Evolutionary conservation across 2,888 invertebrate species (phyloP), one percentile per base, ranked within the genome.

Genomic region (Horisme vitalbata): DNA sequence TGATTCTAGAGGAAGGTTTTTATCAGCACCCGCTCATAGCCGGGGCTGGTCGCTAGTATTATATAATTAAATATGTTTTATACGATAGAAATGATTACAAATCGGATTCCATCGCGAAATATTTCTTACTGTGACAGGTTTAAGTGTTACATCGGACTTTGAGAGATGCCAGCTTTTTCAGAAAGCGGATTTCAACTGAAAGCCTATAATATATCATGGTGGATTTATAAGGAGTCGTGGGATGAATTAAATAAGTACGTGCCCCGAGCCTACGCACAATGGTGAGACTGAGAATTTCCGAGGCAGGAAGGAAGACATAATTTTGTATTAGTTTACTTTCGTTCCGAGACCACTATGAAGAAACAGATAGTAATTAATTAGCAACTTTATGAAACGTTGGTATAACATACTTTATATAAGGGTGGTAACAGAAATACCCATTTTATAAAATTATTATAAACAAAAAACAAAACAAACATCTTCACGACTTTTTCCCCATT

Each of bases 131-230:
- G n/a, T 4, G 26, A 36, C 36, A 15, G 36, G 61, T 74, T 70
- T n/a, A n/a, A 62, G 65, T 53, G 61, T 58, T 63, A 65, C 66
- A 68, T 70, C 75, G 68, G 69, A 65, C 66, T 74, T 68, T 71
- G 62, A 55, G 65, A 59, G 58, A 57, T 57, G 56, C 45, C 52
- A 35, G 65, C 63, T 68, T 72, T 71, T 61, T 65, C 55, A 52
- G 43, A 48, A 63, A 64, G 57, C 59, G 59, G 62, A 60, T 68
- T 71, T 69, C 34, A 52, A 49, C 44, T 43, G 10, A 48, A 49
- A 34, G 55, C 51, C 49, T 56, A 49, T 55, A 58, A 59, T 57
- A 51, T 52, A 52, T 57, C 53, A 49, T 27, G 24, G 45, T 28
- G 49, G 49, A 57, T 49, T 49, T 49, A 49, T 36, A 44, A 50